Conservation (phyloP, 2,888 invertebrate genomes). For the Brenthis daphne region DNA sequence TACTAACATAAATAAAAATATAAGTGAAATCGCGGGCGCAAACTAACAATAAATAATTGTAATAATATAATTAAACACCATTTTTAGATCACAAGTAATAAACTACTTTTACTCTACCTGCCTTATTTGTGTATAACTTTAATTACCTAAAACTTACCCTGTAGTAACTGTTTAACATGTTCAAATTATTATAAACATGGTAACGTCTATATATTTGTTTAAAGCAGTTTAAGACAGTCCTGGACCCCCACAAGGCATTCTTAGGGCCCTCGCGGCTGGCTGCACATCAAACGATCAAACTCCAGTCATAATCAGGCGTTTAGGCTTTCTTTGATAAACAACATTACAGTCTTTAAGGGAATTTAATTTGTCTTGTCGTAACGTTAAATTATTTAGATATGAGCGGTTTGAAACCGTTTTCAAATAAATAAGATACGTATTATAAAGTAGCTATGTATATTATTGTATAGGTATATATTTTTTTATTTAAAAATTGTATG, state of each 20-base stretch:
- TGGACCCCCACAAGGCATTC: conserved; percentile 70
- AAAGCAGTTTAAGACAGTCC: conserved; percentile 49
- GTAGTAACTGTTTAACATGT: not conserved
- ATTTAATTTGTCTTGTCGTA: conserved; percentile 66
- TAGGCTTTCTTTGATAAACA: conserved; percentile 77
- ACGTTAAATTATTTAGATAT: conserved; percentile 28
- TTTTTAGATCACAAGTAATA: too few species aligned
- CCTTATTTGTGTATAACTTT: not conserved
- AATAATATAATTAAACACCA: too few species aligned
- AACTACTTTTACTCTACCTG: too few species aligned
- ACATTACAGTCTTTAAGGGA: conserved; percentile 70
- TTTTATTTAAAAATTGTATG: too few species aligned
- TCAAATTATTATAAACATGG: conserved; percentile 21
- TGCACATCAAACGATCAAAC: conserved; percentile 70
- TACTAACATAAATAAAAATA: too few species aligned
- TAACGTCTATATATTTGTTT: conserved; percentile 22
- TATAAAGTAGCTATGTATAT: not conserved
- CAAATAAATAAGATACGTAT: not conserved
- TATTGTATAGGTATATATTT: not conserved
- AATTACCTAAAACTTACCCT: not conserved
- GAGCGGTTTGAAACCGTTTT: conserved; percentile 17
- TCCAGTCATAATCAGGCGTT: conserved; percentile 71
- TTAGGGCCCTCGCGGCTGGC: conserved; percentile 58
- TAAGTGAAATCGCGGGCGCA: too few species aligned
- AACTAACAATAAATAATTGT: too few species aligned